Conservation (phyloP, 2,797 vertebrate genomes). For the Australoheros facetus region DNA sequence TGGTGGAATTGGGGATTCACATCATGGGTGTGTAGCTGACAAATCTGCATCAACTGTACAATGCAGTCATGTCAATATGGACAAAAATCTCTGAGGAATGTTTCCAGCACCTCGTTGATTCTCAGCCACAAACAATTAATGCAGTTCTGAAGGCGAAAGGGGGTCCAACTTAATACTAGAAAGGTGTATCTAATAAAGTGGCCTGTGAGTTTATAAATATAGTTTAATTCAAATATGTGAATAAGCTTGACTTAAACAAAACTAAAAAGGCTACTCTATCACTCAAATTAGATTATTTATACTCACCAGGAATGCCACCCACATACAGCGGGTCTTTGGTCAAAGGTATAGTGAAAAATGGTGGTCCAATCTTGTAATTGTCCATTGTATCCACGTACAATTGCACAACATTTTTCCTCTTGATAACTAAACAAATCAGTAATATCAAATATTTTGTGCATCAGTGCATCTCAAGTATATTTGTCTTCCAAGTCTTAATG, state of each 20-base stretch:
- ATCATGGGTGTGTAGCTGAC: neutral
- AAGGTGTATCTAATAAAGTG: neutral
- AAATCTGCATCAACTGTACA: neutral
- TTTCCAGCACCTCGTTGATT: neutral
- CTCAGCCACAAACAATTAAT: neutral
- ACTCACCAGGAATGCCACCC: constrained; percentile 89
- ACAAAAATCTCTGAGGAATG: neutral
- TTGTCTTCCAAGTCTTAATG: neutral
- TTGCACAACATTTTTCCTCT: constrained; percentile 82
- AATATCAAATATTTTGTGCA: neutral
- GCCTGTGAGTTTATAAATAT: neutral
- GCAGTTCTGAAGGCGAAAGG: neutral
- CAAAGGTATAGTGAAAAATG: constrained; percentile 45
- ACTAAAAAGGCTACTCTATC: neutral
- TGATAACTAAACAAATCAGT: constrained; percentile 81
- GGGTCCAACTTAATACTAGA: neutral
- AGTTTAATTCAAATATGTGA: neutral
- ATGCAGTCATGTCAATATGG: neutral
- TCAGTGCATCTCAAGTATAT: neutral
- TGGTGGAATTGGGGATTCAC: neutral
- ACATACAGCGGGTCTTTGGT: constrained; percentile 84
- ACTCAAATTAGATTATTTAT: neutral
- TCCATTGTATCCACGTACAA: constrained; percentile 85
- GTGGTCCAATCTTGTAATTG: constrained; percentile 79
- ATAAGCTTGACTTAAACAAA: neutral